Conservation (phyloP, 2,797 vertebrate genomes). For the Phrynocephalus forsythii region DNA sequence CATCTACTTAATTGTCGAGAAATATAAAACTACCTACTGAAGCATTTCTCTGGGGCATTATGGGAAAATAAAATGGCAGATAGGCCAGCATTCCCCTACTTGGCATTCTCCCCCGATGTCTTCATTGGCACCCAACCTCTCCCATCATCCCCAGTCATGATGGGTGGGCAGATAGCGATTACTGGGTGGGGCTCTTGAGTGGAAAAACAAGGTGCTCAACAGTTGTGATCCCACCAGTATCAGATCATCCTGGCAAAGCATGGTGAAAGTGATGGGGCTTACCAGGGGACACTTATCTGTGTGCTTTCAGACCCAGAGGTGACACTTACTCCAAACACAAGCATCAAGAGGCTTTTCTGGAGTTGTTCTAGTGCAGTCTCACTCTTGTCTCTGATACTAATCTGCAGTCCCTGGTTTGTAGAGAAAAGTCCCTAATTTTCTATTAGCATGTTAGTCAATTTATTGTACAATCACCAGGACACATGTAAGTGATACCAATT, state of each 20-base stretch:
- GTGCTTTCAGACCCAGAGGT: not conserved
- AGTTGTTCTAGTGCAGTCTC: not conserved
- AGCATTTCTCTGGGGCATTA: not conserved
- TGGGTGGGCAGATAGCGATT: not conserved
- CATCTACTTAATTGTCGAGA: no score
- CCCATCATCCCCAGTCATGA: not conserved
- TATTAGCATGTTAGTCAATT: not conserved
- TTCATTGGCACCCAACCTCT: not conserved
- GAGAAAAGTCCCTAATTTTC: not conserved
- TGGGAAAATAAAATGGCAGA: not conserved
- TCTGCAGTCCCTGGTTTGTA: not conserved
- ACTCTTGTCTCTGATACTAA: not conserved
- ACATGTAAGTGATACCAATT: not conserved
- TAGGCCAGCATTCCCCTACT: not conserved
- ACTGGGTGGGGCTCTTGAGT: not conserved
- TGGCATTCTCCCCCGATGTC: not conserved
- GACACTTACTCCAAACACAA: not conserved
- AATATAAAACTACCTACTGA: no score
- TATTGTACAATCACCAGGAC: not conserved
- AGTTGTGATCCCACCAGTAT: not conserved
- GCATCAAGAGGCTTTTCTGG: not conserved
- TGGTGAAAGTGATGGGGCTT: not conserved
- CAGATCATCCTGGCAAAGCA: not conserved
- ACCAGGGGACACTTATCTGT: not conserved
- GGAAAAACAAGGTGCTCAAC: not conserved